Conservation (phyloP, 1,140 invertebrate species). For the Spodoptera frugiperda region DNA sequence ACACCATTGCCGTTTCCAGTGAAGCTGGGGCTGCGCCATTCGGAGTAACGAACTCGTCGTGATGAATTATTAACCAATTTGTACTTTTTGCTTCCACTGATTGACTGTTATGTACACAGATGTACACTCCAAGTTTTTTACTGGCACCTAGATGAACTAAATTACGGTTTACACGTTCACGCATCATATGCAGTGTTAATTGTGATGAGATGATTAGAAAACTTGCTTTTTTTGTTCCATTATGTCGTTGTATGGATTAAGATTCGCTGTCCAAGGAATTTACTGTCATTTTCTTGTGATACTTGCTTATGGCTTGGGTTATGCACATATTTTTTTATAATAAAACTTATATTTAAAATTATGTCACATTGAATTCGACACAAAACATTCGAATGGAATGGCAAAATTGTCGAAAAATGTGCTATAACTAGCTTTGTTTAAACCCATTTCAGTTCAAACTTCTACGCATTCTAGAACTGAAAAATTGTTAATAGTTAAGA, state of each 20-base stretch:
- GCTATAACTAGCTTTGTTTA: too few relatives aligned
- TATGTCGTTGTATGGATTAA: slow-evolving; percentile 11
- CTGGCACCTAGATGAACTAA: slow-evolving; percentile 33
- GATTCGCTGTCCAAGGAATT: slow-evolving; percentile 34
- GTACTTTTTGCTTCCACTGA: slow-evolving; percentile 41
- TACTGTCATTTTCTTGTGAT: slow-evolving; percentile 36
- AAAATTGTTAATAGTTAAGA: not conserved
- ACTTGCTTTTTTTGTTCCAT: slow-evolving; percentile 14
- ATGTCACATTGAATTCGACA: too few relatives aligned
- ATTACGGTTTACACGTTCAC: slow-evolving; percentile 42
- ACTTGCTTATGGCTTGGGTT: not conserved
- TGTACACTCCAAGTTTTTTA: slow-evolving; percentile 21
- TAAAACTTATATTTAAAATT: too few relatives aligned
- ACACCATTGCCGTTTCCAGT: slow-evolving; percentile 11
- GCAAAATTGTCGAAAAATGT: too few relatives aligned
- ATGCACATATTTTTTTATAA: too few relatives aligned
- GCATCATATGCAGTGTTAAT: slow-evolving; percentile 24
- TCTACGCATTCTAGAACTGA: not conserved
- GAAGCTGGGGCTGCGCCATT: slow-evolving; percentile 10
- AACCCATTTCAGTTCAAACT: too few relatives aligned
- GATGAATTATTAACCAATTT: slow-evolving; percentile 43
- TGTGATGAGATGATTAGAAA: slow-evolving; percentile 31
- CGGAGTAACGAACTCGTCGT: slow-evolving; percentile 36
- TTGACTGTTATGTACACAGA: slow-evolving; percentile 38
- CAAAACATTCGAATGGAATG: too few relatives aligned